Percentiles rank a stretch among this genome's conserved stretches.
phyloP scores from a whole-genome alignment of 2,113 vertebrate species.

The Struthidea cinerea region DNA sequence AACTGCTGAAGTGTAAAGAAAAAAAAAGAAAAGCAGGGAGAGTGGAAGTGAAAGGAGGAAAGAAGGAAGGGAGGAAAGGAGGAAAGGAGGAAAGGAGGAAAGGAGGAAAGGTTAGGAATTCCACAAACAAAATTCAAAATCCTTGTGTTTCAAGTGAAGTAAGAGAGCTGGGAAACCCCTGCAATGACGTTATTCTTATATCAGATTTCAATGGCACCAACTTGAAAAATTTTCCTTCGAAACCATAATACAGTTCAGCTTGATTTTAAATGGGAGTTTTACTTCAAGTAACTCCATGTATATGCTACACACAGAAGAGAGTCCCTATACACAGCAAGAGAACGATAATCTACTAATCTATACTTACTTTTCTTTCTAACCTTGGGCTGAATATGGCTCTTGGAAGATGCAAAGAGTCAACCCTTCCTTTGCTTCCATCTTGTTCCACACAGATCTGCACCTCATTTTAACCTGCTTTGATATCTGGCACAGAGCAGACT shows the following conservation, averaged over 20 bases:
- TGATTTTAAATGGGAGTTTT: not conserved
- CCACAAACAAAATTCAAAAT: not conserved
- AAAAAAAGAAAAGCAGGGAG: not conserved
- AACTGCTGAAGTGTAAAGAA: not conserved
- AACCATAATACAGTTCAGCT: not conserved
- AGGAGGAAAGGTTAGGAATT: not conserved
- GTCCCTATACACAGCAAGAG: not conserved
- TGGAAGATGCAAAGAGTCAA: not conserved
- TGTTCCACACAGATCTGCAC: not conserved
- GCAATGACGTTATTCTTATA: not conserved
- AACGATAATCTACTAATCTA: not conserved
- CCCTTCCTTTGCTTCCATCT: not conserved
- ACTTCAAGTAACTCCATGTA: not conserved
- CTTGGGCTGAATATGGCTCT: not conserved
- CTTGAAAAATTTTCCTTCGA: not conserved
- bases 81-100: too few relatives aligned
- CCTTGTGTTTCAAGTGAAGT: not conserved
- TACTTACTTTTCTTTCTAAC: not conserved
- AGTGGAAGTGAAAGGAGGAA: accelerated
- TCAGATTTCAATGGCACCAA: not conserved
- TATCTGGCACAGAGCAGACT: not conserved
- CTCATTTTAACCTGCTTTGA: not conserved
- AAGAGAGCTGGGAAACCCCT: not conserved
- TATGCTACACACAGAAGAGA: not conserved
- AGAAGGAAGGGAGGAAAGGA: not conserved